A percentile compares a stretch with the other conserved stretches of the same genome.
phyloP scores from a whole-genome alignment of 2,113 vertebrate genomes.

The Nyctereutes procyonoides region DNA sequence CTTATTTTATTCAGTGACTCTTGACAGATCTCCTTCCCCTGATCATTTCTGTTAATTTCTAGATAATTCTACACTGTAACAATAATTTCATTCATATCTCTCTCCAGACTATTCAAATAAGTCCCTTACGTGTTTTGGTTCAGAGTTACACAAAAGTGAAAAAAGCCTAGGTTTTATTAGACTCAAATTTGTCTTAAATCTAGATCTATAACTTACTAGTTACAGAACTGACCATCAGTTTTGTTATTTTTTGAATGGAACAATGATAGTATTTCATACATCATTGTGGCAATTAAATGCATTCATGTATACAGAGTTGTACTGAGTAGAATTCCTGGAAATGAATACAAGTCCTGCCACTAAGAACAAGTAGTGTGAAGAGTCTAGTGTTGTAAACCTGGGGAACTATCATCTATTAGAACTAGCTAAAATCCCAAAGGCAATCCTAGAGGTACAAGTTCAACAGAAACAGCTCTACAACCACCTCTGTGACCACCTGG shows the following conservation, averaged over 20 bases:
- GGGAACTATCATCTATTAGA: background rate
- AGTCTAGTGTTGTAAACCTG: background rate
- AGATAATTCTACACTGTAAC: accelerated
- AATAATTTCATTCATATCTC: background rate
- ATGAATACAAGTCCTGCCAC: background rate
- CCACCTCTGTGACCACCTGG: background rate
- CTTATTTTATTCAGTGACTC: background rate
- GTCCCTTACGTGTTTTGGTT: background rate
- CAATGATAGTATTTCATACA: background rate
- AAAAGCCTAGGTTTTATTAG: background rate
- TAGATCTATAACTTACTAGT: background rate
- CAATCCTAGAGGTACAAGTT: background rate
- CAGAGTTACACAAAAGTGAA: background rate
- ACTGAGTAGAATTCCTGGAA: background rate
- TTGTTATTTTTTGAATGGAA: background rate
- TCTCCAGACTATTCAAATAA: background rate
- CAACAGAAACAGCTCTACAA: background rate
- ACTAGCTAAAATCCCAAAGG: background rate
- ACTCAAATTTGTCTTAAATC: background rate
- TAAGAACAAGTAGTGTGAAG: background rate
- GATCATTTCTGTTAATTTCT: background rate
- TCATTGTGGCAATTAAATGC: background rate
- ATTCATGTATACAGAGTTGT: background rate
- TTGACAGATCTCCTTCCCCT: accelerated
- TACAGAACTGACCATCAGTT: background rate